Evolutionary conservation across 2,888 invertebrate species (phyloP), one percentile per base, ranked within the genome.

Genomic region (Pachliopta kotzebuea): DNA sequence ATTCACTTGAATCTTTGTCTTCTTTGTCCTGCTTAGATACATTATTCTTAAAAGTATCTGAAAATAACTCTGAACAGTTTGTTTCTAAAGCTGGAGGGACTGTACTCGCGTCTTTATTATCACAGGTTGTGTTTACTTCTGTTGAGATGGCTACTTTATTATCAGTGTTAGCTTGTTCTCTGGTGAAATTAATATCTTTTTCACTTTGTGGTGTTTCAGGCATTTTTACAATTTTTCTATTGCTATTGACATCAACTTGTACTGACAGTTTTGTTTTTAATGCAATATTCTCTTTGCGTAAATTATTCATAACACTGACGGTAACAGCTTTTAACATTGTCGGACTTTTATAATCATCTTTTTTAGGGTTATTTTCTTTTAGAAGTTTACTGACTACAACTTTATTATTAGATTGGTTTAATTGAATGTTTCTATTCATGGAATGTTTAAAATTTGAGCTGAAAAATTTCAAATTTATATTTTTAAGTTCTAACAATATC

Each of bases 311-410:
- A 26, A 84, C 75, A 69, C 78, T 83, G 26, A 86, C 76, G 80
- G 81, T 87, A 1, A 83, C 73, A 59, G 80, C 70, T 74, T 84
- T 85, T 23, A 81, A 68, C 24, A 76, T 62, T 65, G 73, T 63
- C 7, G 68, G 60, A 67, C 78, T 79, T 69, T 77, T 82, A 52
- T 76, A 70, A 29, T 84, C 85, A 50, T 84, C 80, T 66, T 79
- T 83, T 6, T 70, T 60, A 18, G 86, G 85, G 72, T 84, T 80
- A 63, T 89, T 90, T 70, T 91, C 89, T 78, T 90, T 90, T 79
- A 89, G 89, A 68, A 83, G 73, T 70, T 78, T 88, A 60, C 72
- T 73, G 26, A 72, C 21, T 50, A 72, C 53, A 45, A 65, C 52
- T 74, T 78, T 81, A 58, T 71, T 74, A 62, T 63, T 73, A n/a